Evolutionary conservation across 2,113 vertebrate species (phyloP).

Genomic region (Numenius arquata): DNA sequence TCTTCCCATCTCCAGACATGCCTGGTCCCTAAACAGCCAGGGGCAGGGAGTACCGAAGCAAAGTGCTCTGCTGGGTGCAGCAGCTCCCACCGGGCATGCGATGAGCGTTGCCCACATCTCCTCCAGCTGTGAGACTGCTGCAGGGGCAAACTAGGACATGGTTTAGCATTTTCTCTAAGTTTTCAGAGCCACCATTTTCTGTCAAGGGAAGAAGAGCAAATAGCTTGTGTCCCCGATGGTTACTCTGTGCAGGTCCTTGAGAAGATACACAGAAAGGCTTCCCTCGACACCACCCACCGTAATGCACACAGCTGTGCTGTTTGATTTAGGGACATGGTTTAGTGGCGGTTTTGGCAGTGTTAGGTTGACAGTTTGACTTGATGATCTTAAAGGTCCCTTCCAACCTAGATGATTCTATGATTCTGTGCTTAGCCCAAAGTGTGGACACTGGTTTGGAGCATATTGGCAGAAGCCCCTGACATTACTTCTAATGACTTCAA

Average conservation of each 20-base stretch:
- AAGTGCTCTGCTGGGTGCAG: neutral
- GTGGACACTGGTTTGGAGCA: neutral
- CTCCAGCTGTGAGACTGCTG: fast-evolving
- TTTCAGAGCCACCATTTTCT: neutral
- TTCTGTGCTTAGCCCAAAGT: neutral
- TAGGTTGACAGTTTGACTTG: too few species aligned
- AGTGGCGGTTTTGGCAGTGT: too few species aligned
- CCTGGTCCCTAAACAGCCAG: neutral
- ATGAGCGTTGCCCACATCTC: neutral
- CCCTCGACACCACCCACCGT: fast-evolving
- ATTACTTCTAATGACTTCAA: neutral
- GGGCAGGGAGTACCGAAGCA: neutral
- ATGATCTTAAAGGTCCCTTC: too few species aligned
- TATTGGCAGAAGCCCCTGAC: neutral
- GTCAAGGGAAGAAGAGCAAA: neutral
- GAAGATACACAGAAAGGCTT: neutral
- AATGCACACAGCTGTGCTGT: neutral
- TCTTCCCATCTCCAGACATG: neutral
- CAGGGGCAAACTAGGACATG: neutral
- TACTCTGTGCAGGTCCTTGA: neutral
- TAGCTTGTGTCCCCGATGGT: neutral
- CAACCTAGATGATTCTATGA: too few species aligned
- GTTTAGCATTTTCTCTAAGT: neutral
- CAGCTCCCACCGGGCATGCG: neutral
- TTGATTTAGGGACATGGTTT: neutral